Evolutionary conservation across 2,113 vertebrate genomes (phyloP).

Genomic region (Pogona vitticeps): DNA sequence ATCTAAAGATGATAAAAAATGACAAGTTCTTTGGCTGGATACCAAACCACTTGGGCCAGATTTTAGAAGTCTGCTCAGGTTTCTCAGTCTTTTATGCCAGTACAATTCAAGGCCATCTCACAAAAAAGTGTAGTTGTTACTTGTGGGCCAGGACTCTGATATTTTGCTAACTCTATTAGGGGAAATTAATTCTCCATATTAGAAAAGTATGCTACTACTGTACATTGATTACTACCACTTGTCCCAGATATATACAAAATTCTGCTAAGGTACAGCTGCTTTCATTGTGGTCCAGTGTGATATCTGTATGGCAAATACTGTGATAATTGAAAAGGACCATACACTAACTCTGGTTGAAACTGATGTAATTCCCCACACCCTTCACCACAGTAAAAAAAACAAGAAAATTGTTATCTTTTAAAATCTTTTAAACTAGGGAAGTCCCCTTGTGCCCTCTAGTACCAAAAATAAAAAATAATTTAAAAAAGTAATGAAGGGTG

Average conservation of each 20-base stretch:
- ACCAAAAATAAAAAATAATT: too few species aligned
- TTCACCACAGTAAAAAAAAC: too few species aligned
- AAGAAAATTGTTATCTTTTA: too few species aligned
- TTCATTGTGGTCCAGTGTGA: background rate
- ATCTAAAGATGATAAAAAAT: constrained; percentile 21
- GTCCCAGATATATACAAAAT: background rate
- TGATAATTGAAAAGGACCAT: background rate
- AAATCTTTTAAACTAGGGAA: too few species aligned
- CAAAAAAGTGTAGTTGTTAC: constrained; percentile 2
- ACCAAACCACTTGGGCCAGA: constrained; percentile 4
- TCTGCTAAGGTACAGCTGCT: background rate
- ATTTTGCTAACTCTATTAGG: background rate
- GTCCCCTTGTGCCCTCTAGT: too few species aligned
- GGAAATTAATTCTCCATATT: background rate
- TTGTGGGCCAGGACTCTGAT: background rate
- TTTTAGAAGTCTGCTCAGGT: constrained; percentile 19
- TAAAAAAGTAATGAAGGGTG: too few species aligned
- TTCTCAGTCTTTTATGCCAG: constrained; percentile 18
- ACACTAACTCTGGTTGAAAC: background rate
- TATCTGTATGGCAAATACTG: background rate
- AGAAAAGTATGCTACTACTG: constrained; percentile 5
- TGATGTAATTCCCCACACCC: background rate
- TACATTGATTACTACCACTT: background rate
- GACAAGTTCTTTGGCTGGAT: constrained; percentile 15
- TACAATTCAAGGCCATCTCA: background rate